Base-by-base conservation (phyloP, 2,888 invertebrate species). In the Drosophila emarginata region DNA sequence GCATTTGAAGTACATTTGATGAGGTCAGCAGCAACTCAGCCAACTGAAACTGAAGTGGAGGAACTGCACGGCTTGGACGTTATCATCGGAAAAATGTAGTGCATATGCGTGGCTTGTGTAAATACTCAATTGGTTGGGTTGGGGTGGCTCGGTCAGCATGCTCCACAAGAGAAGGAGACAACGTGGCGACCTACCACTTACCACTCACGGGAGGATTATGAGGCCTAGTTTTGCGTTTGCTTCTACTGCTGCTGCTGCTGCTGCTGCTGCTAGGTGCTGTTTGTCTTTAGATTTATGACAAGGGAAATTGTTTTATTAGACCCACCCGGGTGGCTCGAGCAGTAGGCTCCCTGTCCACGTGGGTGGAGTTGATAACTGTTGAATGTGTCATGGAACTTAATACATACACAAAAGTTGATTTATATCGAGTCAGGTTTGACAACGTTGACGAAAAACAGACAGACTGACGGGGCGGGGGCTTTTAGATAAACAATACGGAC, bases 1-100 rank as follows among this genome's bases (percentile, higher is more conserved):
- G 68, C 77, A 77, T 84, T 82, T 81, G 82, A 78, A 79, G 79
- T 77, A 74, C 82, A 74, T 75, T 82, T 85, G 86, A 84, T 84
- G 84, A 84, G 87, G 84, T 84, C 87, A 84, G 85, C 87, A 78
- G 75, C 70, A 18, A 50, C 36, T 76, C 60, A 83, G 73, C 74
- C 78, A 70, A 66, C 74, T 37, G 37, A n/a, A 32, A 52, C 52
- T 52, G 60, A 72, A 74, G 61, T 50, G 64, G 67, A 59, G 76
- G 67, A 63, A 57, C 63, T 54, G 9, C 45, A 45, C 23, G 59
- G 61, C 60, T 32, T 62, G 59, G 52, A 63, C 53, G 64, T 67
- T 72, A 72, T 72, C 72, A 56, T 64, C 37, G 15, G n/a, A 45
- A 21, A 32, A 32, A 45, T 45, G 45, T 45, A 45, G 45, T 72